Evolutionary conservation across 2,113 vertebrate species (phyloP).

Genomic region (Engystomops pustulosus): DNA sequence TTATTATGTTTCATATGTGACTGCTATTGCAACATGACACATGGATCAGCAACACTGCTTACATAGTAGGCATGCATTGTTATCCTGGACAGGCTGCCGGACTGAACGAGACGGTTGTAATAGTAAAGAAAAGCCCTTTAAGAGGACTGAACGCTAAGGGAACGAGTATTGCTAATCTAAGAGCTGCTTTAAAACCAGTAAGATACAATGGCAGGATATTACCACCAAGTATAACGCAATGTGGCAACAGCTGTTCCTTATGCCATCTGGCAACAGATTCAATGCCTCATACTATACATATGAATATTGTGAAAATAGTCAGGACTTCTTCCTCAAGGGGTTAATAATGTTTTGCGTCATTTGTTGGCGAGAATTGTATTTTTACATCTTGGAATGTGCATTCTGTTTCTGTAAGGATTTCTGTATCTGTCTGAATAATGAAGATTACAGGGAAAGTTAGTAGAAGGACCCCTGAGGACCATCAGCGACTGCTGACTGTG

Average conservation of each 20-base stretch:
- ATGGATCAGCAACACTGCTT: background rate
- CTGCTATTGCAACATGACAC: too few relatives aligned
- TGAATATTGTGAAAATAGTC: background rate
- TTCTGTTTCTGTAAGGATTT: background rate
- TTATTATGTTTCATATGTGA: background rate
- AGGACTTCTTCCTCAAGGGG: background rate
- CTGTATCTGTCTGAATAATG: background rate
- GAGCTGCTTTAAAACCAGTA: background rate
- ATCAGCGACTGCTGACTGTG: background rate
- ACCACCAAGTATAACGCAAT: background rate
- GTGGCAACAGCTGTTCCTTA: background rate
- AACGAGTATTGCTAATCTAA: background rate
- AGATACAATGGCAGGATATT: background rate
- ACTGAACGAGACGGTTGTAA: too few relatives aligned
- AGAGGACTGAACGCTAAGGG: background rate
- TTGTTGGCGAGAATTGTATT: background rate
- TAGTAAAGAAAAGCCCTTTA: background rate
- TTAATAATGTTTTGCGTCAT: background rate
- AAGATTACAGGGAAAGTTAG: background rate
- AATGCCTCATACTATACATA: background rate
- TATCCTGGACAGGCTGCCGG: background rate
- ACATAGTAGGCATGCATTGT: background rate
- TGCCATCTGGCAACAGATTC: background rate
- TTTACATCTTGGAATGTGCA: background rate
- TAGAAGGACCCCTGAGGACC: background rate